Base-by-base conservation (phyloP, 1,140 invertebrate species). In the Cardiocondyla obscurior region DNA sequence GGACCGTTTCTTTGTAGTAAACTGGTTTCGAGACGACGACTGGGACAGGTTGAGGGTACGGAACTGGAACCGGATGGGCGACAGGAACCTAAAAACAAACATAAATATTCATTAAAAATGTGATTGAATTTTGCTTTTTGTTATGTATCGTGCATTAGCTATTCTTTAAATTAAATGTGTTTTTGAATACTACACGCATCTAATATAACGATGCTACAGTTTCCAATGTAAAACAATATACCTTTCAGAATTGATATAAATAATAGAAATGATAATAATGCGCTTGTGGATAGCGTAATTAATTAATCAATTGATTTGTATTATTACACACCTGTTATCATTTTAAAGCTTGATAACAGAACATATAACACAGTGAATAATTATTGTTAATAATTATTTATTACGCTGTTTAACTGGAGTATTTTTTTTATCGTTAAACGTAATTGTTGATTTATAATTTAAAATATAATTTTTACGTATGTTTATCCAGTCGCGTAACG, bases 11-110 rank as follows among this genome's bases (percentile, higher is more conserved):
- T 49, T 93, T 92, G 69, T 93, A 87, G 51, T 87, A 2, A 42
- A 93, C 88, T 3, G 92, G 92, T 0, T 91, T 88, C 57, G 91
- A 90, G 19, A 93, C 92, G 0, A 89, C 76, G 12, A 93, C 92
- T 85, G 92, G 92, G 55, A 93, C 89, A 10, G 90, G 70, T 10
- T 91, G 86, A 22, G 90, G 74, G n/a, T 90, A 86, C 1, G 42
- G 14, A 51, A 91, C 91, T 42, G 87, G 84, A 12, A 93, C 91
- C 12, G 88, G 62, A 7, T 91, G 90, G n/a, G 82, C 25, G 0
- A 90, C 90, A 70, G 90, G 62, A 0, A 93, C 91, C 92, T 92
- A 62, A 25, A 85, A 69, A 77, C 16, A 33, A 51, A 76, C 39
- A 39, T 14, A 16, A 22, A n/a, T 10, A 65, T 62, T 33, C 49